Percentiles rank a stretch among this genome's conserved stretches.
phyloP scores from a whole-genome alignment of 2,113 vertebrate species.

The Stegostoma tigrinum region DNA sequence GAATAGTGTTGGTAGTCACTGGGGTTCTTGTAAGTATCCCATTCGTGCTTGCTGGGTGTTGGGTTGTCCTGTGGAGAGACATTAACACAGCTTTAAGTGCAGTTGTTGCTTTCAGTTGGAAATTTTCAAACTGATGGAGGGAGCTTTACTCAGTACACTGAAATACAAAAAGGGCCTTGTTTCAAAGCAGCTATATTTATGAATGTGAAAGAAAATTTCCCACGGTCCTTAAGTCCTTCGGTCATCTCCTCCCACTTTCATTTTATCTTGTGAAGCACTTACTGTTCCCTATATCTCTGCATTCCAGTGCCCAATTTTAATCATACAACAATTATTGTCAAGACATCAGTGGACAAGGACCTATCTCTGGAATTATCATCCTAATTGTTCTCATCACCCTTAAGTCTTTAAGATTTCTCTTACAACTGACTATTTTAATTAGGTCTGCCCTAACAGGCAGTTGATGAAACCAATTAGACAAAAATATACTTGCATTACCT shows the following conservation, averaged over 20 bases:
- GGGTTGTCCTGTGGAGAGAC: slow-evolving; percentile 78
- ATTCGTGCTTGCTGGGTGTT: slow-evolving; percentile 85
- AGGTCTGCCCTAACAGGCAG: neutral
- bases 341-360: neutral
- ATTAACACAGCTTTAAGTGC: slow-evolving; percentile 37
- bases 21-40: slow-evolving; percentile 94
- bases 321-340: neutral
- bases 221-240: neutral
- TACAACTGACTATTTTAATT: neutral
- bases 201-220: neutral
- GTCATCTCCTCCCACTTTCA: neutral
- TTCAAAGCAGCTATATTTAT: neutral
- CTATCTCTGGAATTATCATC: neutral
- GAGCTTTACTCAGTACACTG: neutral
- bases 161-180: neutral
- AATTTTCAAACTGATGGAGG: neutral
- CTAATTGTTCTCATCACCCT: neutral
- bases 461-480: neutral
- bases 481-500: neutral
- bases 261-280: neutral
- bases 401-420: neutral
- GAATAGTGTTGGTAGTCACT: slow-evolving; percentile 97
- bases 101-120: neutral
- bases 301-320: neutral
- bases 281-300: neutral